Percentiles rank a stretch among this genome's conserved stretches.
These are phyloP conservation scores for Paramisgurnus dabryanus DNA, from an alignment of 2,113 vertebrate species.

Conservation along the genomic window DNA sequence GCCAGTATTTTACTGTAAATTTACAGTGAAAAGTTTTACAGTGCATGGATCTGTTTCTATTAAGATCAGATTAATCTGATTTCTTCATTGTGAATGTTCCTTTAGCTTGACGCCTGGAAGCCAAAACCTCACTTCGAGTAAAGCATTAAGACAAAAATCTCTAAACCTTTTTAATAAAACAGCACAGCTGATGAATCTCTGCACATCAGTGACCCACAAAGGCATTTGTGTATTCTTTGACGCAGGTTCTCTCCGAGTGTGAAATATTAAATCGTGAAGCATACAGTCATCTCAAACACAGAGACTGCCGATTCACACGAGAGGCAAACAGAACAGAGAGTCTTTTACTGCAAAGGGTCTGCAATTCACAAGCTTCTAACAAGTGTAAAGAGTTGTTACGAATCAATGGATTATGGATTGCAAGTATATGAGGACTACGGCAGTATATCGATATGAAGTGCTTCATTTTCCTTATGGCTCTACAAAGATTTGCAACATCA, in stretches of 20 bases:
- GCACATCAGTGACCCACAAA: constrained; percentile 12
- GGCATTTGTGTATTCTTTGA: constrained; percentile 29
- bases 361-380: constrained; percentile 44
- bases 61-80: constrained; percentile 8
- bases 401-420: constrained; percentile 49
- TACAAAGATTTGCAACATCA: constrained; percentile 40
- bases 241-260: constrained; percentile 12
- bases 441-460: constrained; percentile 37
- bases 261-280: constrained; percentile 25
- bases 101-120: constrained; percentile 14
- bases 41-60: constrained; percentile 3
- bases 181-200: neutral
- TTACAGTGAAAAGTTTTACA: no score
- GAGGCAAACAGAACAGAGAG: constrained; percentile 7
- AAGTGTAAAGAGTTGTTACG: constrained; percentile 40
- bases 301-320: constrained; percentile 12
- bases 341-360: constrained; percentile 30
- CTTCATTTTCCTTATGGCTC: constrained; percentile 31
- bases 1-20: no score
- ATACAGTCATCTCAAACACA: constrained; percentile 10
- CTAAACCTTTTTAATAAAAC: constrained; percentile 11
- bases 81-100: constrained; percentile 1
- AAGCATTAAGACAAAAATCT: constrained; percentile 19
- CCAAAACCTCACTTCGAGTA: constrained; percentile 26
- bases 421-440: constrained; percentile 15